phyloP scores from a whole-genome alignment of 2,797 vertebrate genomes.

The Tapirus indicus region DNA sequence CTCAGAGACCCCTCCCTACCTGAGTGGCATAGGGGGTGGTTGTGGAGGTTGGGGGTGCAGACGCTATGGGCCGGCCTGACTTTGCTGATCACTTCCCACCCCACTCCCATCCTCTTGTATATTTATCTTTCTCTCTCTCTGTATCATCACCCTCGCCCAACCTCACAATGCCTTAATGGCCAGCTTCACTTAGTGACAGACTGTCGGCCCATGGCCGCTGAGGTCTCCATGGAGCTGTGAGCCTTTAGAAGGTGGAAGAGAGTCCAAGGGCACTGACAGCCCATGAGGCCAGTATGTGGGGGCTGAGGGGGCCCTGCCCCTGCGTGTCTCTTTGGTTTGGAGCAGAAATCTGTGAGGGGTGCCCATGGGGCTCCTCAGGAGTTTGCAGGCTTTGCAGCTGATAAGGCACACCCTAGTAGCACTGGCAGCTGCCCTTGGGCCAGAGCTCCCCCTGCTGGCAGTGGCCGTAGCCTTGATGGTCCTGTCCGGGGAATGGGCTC shows the following conservation, averaged over 20 bases:
- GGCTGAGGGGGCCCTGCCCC: accelerated
- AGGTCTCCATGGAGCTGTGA: accelerated
- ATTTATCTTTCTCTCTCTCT: neutral
- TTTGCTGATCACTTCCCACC: neutral
- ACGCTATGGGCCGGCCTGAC: too few relatives aligned
- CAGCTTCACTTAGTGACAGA: neutral
- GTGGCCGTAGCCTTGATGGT: accelerated
- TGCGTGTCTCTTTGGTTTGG: neutral
- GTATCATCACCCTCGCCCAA: accelerated
- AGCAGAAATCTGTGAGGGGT: neutral
- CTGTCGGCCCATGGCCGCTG: neutral
- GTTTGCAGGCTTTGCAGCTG: too few relatives aligned
- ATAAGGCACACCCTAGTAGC: accelerated
- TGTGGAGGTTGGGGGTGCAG: accelerated
- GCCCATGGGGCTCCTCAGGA: accelerated
- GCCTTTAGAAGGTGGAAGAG: neutral
- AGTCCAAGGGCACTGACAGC: neutral
- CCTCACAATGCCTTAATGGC: neutral
- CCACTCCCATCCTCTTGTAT: accelerated
- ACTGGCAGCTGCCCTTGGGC: accelerated
- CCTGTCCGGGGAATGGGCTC: neutral
- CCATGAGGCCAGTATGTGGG: too few relatives aligned
- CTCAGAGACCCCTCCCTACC: too few relatives aligned
- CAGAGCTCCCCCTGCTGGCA: neutral
- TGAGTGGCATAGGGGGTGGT: too few relatives aligned